Base-by-base conservation (phyloP, 2,113 vertebrate genomes). In the Pterocles orientalis region DNA sequence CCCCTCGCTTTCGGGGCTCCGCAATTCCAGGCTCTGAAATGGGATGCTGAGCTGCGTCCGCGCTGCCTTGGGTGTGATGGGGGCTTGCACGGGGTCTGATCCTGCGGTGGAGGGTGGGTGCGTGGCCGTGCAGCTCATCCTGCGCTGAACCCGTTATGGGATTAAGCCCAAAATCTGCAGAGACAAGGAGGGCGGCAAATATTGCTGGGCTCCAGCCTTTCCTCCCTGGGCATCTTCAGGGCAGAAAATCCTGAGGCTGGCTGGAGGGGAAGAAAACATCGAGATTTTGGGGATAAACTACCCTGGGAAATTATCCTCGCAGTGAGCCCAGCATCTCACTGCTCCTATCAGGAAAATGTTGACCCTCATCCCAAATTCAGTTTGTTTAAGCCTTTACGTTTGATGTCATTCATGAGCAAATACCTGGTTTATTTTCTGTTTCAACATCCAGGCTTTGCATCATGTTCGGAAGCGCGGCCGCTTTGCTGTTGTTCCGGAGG, bases 221-320 rank as follows among this genome's bases (percentile, higher is more conserved):
- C 41, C 78, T 20, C 18, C n/a, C 41, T 7, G 3, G 1, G 33
- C 25, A 31, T 10, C 15, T 2, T 20, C 0, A 3, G 28, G n/a
- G 9, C 54, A 6, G 21, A 24, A 36, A 0, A 56, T 9, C 56
- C 58, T 1, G 2, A 28, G 58, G 6, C 10, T 5, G 79, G 28
- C 18, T 25, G 2, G 34, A 12, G 33, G 16, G 54, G 19, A 14
- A 18, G 31, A 8, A 41, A 70, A 9, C 26, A 3, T 6, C 0
- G 2, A 14, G n/a, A 14, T 36, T 7, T 34, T 3, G 24, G 54
- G 43, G 7, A 5, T 3, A 17, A 86, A 58, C 21, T 5, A 8
- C 36, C 17, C 21, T 13, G 7, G 69, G 75, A 12, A 29, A 3
- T 36, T 0, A 7, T 2, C 26, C 25, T 33, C 0, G 0, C 0